Base-by-base conservation (phyloP, 2,113 vertebrate species). In the Murina feae region DNA sequence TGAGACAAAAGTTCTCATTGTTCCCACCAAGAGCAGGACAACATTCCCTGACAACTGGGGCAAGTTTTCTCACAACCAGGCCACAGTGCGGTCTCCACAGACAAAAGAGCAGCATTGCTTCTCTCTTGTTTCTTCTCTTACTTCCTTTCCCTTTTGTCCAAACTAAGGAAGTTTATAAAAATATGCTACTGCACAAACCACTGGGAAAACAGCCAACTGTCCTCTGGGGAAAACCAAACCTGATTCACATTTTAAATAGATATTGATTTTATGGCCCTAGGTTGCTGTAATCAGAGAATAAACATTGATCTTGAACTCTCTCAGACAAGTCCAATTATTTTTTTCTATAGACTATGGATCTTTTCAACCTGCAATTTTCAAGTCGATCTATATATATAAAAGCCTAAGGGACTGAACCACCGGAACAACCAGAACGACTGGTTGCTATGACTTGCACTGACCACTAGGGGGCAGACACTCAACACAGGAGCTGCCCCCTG, bases 191-290 rank as follows among this genome's bases (percentile, higher is more conserved):
- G 75, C 74, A 92, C 60, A 96, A 95, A 89, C 76, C 92, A 82
- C 82, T 21, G 74, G 93, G 92, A 81, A 83, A 83, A 94, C 23
- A 32, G 93, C 90, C 92, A 96, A n/a, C 53, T 78, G 68, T 86
- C 55, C 88, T 93, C 93, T 75, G 37, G 85, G 85, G 81, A 93
- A 90, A 96, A 63, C 20, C 81, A 84, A 93, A 69, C 88, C 74
- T 90, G 85, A 94, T 88, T 96, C 86, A 94, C 53, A 84, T 94
- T 94, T 95, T 93, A 93, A 95, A 92, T 93, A 68, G 78, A 94
- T 88, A 71, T 81, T 83, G 90, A 87, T 79, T 94, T 95, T 92
- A 95, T 71, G 68, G 78, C 63, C 63, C 20, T 49, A 53, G 92
- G 63, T 96, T 86, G 79, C 68, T 88, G 39, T 90, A 97, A 96